Evolutionary conservation across 2,113 vertebrate genomes (phyloP).

Genomic region (Rhinolophus ferrumequinum): DNA sequence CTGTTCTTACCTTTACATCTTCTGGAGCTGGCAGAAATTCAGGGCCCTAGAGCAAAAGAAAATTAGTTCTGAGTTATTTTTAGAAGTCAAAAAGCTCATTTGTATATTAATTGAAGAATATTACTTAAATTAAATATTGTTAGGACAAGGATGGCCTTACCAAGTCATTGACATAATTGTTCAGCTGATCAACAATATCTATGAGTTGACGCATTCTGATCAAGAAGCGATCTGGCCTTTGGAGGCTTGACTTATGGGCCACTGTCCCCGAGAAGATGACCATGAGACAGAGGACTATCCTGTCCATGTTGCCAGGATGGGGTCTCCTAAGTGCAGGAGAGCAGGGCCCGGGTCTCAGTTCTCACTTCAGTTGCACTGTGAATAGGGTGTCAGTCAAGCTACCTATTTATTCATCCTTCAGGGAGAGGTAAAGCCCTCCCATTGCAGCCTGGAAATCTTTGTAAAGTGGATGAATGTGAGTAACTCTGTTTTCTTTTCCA

Average conservation of each 20-base stretch:
- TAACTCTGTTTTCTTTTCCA: slow-evolving; percentile 99
- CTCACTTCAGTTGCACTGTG: slow-evolving; percentile 84
- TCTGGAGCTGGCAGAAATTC: slow-evolving; percentile 83
- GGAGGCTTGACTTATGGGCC: slow-evolving; percentile 58
- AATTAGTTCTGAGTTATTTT: slow-evolving; percentile 73
- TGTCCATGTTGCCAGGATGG: slow-evolving; percentile 81
- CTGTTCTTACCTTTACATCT: slow-evolving; percentile 83
- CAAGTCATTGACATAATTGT: slow-evolving; percentile 77
- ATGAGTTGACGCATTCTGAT: slow-evolving; percentile 76
- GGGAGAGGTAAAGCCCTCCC: slow-evolving; percentile 93
- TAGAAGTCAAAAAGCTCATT: slow-evolving; percentile 29
- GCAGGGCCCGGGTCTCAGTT: slow-evolving; percentile 78
- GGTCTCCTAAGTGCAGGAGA: slow-evolving; percentile 65
- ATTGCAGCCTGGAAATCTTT: slow-evolving; percentile 94
- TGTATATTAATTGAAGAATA: slow-evolving; percentile 41
- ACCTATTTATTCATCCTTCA: slow-evolving; percentile 95
- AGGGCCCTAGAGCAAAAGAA: slow-evolving; percentile 83
- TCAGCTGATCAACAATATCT: slow-evolving; percentile 68
- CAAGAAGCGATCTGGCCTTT: slow-evolving; percentile 31
- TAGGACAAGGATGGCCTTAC: slow-evolving; percentile 73
- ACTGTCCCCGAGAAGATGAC: slow-evolving; percentile 72
- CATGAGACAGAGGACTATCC: slow-evolving; percentile 77
- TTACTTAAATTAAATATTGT: not conserved
- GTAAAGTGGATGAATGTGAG: slow-evolving; percentile 93
- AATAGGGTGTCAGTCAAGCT: slow-evolving; percentile 85